Percentiles rank a stretch among this genome's conserved stretches.
Evolutionary conservation across 2,113 vertebrate species (phyloP).

Genomic region (Theristicus caerulescens): DNA sequence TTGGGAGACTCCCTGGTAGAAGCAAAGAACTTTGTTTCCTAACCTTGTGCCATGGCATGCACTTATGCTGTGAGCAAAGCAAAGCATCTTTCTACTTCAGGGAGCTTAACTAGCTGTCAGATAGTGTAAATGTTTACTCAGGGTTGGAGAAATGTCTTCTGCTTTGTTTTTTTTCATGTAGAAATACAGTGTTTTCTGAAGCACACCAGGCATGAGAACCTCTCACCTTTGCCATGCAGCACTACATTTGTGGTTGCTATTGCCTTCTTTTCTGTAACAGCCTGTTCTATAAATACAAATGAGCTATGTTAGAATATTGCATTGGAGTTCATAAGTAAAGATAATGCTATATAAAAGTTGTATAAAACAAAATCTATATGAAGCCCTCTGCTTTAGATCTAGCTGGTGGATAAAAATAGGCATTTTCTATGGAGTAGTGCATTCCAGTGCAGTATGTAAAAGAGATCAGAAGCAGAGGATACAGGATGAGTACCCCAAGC

Average conservation of each 20-base stretch:
- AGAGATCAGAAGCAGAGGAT: background rate
- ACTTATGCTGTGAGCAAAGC: background rate
- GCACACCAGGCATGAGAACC: background rate
- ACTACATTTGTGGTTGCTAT: background rate
- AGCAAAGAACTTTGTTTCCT: background rate
- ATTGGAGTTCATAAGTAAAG: background rate
- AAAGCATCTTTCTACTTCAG: background rate
- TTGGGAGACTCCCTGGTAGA: background rate
- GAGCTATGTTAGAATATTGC: background rate
- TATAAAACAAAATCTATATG: background rate
- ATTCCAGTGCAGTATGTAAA: background rate
- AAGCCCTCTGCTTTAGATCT: background rate
- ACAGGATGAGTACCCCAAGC: background rate
- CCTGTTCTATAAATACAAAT: background rate
- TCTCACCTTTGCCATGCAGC: background rate
- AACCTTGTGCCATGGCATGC: fast-evolving
- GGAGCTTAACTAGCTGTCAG: background rate
- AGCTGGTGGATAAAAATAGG: background rate
- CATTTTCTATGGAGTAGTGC: background rate
- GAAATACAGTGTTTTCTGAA: background rate
- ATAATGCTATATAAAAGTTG: background rate
- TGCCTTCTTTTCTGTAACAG: background rate
- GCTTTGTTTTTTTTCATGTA: background rate
- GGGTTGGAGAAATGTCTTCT: background rate
- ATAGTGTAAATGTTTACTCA: background rate